Percentiles rank a stretch among this genome's conserved stretches.
phyloP scores from a whole-genome alignment of 1,140 invertebrate species.

The Brevipalpus yothersi region DNA sequence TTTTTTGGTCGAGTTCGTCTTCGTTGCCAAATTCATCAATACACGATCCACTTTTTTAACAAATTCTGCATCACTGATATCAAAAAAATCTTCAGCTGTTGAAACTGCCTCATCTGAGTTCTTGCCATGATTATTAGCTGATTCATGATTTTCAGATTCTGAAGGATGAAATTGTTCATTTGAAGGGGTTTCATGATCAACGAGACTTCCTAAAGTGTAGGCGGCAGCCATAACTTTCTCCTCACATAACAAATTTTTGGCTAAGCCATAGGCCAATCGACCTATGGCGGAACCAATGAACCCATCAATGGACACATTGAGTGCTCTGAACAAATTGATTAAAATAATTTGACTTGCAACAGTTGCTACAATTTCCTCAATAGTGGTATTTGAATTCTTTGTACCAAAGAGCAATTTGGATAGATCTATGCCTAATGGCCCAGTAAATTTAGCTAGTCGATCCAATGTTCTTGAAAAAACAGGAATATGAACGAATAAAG shows the following conservation, averaged over 20 bases:
- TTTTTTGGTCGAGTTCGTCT: background rate
- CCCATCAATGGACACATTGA: background rate
- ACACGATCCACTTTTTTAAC: background rate
- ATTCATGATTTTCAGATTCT: background rate
- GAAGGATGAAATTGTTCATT: background rate
- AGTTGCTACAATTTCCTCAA: background rate
- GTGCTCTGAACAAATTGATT: background rate
- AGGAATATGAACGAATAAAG: background rate
- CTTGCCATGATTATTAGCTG: background rate
- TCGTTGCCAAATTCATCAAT: background rate
- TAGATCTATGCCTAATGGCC: background rate
- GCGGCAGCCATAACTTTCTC: background rate
- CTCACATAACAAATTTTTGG: background rate
- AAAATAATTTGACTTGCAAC: background rate
- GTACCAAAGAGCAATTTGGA: background rate
- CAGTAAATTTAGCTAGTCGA: background rate
- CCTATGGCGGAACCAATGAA: background rate
- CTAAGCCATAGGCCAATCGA: background rate
- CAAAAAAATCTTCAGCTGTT: background rate
- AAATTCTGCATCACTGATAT: background rate
- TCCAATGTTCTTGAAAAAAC: background rate
- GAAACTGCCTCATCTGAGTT: background rate
- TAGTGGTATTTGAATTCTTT: background rate
- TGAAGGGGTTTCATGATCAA: background rate
- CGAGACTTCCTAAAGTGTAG: background rate